Evolutionary conservation across 1,140 invertebrate genomes (phyloP).

Genomic region (Mesaphorura yosii): DNA sequence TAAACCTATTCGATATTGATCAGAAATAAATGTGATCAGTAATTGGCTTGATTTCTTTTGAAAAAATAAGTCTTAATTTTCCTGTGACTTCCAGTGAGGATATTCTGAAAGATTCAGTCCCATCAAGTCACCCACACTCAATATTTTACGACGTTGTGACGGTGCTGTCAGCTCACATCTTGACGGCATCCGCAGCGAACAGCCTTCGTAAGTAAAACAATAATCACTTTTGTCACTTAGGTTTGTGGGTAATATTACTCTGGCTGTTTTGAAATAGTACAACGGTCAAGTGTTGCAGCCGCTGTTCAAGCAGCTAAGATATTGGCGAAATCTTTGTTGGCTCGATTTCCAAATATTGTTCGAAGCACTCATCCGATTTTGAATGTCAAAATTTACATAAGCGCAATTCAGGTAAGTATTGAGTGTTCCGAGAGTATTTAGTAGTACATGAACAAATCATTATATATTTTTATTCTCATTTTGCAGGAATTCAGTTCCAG

Average conservation of each 20-base stretch:
- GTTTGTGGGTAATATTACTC: neutral
- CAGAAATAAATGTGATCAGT: too few relatives aligned
- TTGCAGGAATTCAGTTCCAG: constrained; percentile 29
- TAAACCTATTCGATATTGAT: too few relatives aligned
- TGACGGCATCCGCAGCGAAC: constrained; percentile 21
- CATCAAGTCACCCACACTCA: constrained; percentile 14
- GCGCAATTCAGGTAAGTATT: constrained; percentile 22
- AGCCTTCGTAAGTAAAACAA: constrained; percentile 23
- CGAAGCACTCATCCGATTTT: constrained; percentile 23
- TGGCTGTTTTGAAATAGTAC: constrained; percentile 14
- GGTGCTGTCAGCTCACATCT: constrained; percentile 26
- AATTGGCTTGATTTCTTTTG: too few relatives aligned
- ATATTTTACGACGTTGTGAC: constrained; percentile 31
- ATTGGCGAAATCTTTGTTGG: constrained; percentile 23
- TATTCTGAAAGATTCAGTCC: constrained; percentile 19
- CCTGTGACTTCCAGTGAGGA: constrained; percentile 26
- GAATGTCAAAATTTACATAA: constrained; percentile 25
- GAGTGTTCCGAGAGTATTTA: too few relatives aligned
- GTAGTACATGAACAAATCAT: neutral
- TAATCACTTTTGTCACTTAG: too few relatives aligned
- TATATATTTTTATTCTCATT: neutral
- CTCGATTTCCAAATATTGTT: constrained; percentile 19
- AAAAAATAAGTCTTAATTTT: too few relatives aligned
- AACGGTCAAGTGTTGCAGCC: constrained; percentile 22
- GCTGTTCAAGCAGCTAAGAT: constrained; percentile 25